Percentiles rank a stretch among this genome's conserved stretches.
Evolutionary conservation across 2,888 invertebrate species (phyloP).

Genomic region (Cancer borealis): DNA sequence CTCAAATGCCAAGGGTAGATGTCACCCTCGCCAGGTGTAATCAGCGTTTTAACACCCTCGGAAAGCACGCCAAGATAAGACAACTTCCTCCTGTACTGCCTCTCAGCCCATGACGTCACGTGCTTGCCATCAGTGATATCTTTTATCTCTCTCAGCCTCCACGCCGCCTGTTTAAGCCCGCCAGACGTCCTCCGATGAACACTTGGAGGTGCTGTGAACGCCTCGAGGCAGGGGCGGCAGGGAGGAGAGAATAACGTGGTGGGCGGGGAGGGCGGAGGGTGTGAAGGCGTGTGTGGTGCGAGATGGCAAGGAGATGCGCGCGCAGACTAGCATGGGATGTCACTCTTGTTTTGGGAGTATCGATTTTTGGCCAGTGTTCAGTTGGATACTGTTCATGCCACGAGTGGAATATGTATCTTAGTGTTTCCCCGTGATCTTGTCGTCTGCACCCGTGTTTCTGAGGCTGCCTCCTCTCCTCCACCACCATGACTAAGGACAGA

Average conservation of each 20-base stretch:
- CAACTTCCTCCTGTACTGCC: not conserved
- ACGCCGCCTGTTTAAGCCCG: not conserved
- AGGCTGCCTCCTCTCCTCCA: conserved; percentile 50
- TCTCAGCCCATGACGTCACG: not conserved
- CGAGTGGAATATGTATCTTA: conserved; percentile 75
- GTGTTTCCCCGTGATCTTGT: conserved; percentile 65
- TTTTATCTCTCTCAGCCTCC: not conserved
- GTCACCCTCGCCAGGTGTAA: not conserved
- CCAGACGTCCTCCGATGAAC: not conserved
- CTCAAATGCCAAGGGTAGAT: not conserved
- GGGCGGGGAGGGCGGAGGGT: not conserved
- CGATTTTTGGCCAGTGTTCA: conserved; percentile 75
- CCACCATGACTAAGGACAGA: conserved; percentile 96
- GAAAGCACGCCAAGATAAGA: not conserved
- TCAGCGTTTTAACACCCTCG: not conserved
- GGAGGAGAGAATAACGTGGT: not conserved
- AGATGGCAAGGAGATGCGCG: conserved; percentile 60
- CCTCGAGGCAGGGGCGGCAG: not conserved
- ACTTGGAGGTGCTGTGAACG: not conserved
- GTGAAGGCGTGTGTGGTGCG: not conserved
- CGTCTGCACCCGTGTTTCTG: conserved; percentile 61
- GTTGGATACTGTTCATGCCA: conserved; percentile 67
- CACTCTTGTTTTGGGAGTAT: conserved; percentile 76
- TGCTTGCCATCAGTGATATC: not conserved
- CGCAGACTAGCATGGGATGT: conserved; percentile 60